Conservation (phyloP, 2,888 invertebrate species). For the Dynastes grantii region DNA sequence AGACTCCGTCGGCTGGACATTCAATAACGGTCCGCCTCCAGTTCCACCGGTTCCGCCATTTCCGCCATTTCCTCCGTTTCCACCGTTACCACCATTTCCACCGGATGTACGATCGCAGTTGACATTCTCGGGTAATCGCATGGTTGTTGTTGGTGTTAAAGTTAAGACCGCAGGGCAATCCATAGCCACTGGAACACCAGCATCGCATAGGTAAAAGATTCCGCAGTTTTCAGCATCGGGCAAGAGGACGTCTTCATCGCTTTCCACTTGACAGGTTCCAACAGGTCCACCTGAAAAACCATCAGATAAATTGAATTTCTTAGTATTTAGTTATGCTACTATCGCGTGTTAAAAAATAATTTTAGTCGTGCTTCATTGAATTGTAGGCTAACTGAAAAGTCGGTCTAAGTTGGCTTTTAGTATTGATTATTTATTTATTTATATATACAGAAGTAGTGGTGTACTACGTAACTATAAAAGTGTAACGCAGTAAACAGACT, state of each 20-base stretch:
- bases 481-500: no score
- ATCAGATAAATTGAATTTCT: background rate
- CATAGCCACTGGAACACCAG: slow-evolving; percentile 14
- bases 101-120: background rate
- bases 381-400: no score
- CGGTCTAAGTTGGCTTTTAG: no score
- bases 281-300: background rate
- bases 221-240: slow-evolving; percentile 34
- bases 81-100: background rate
- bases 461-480: no score
- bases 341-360: no score
- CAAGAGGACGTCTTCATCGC: slow-evolving; percentile 15
- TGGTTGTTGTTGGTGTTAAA: background rate
- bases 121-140: background rate
- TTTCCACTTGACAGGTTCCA: slow-evolving; percentile 16
- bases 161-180: slow-evolving; percentile 28
- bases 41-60: background rate
- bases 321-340: no score
- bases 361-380: no score
- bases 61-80: background rate
- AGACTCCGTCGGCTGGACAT: slow-evolving; percentile 6
- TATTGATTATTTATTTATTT: background rate
- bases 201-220: slow-evolving; percentile 34
- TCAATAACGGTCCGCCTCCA: slow-evolving; percentile 11
- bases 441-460: no score